These are phyloP conservation scores for Pollenia griseotomentosa DNA, from an alignment of 2,888 invertebrate genomes.

Conservation along the genomic window DNA sequence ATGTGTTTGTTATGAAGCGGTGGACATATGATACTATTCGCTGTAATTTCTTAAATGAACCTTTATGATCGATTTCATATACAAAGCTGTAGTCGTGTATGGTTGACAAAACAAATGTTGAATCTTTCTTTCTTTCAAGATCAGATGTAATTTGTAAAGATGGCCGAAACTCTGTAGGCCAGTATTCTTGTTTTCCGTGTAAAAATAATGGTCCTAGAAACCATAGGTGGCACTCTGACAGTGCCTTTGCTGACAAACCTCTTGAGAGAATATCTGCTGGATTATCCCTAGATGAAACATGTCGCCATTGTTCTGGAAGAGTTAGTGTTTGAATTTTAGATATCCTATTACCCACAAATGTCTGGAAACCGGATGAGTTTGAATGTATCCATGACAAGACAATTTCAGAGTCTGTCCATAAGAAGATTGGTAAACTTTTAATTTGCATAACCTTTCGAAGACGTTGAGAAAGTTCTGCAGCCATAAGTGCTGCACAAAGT, in stretches of 20 bases:
- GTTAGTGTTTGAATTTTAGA: not conserved
- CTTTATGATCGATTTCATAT: not conserved
- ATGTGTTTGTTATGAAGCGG: not conserved
- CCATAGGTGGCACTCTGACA: not conserved
- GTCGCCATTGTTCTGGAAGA: not conserved
- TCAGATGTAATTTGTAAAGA: not conserved
- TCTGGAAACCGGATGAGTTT: conserved; percentile 1
- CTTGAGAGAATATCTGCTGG: not conserved
- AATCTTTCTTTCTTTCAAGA: not conserved
- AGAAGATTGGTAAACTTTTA: not conserved
- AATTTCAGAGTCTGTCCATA: not conserved
- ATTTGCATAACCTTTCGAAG: not conserved
- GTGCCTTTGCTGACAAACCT: too few species aligned
- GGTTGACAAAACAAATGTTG: not conserved
- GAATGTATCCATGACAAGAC: conserved; percentile 4
- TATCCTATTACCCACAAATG: conserved; percentile 5
- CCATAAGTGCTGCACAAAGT: not conserved
- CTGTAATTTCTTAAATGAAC: not conserved
- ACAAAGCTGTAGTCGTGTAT: not conserved
- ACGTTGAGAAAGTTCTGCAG: too few species aligned
- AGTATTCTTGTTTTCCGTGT: not conserved
- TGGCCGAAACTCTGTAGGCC: not conserved
- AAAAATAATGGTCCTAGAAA: not conserved
- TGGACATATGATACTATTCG: not conserved
- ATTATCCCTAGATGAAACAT: not conserved